Evolutionary conservation across 2,113 vertebrate species (phyloP).

Genomic region (Acinonyx jubatus): DNA sequence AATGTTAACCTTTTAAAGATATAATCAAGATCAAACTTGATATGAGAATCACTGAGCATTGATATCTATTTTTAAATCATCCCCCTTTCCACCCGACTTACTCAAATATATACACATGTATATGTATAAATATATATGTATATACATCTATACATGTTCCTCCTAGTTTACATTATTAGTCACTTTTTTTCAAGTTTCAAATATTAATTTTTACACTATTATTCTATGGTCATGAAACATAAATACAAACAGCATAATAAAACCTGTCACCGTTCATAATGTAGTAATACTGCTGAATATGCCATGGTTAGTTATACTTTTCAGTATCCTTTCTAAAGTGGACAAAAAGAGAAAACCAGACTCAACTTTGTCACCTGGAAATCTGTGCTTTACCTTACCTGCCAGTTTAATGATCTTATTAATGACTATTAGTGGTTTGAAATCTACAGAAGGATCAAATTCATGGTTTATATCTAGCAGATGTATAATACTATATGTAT

Average conservation of each 20-base stretch:
- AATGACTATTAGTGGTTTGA: neutral
- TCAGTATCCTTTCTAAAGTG: neutral
- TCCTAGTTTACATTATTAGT: neutral
- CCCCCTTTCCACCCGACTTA: neutral
- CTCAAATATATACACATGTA: neutral
- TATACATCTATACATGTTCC: neutral
- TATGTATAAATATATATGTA: neutral
- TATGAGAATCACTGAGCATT: neutral
- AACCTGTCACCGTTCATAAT: neutral
- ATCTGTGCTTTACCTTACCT: neutral
- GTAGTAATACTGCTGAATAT: neutral
- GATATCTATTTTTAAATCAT: conserved; percentile 45
- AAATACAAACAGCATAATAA: neutral
- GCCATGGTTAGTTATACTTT: neutral
- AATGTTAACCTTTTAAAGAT: conserved; percentile 63
- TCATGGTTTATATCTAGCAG: neutral
- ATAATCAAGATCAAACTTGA: conserved; percentile 45
- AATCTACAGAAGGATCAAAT: neutral
- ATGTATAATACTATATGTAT: neutral
- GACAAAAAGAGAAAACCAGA: neutral
- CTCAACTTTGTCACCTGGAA: neutral
- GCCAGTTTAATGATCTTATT: neutral
- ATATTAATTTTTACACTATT: neutral
- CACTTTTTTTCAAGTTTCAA: neutral
- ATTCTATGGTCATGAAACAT: neutral